phyloP scores from a whole-genome alignment of 2,113 vertebrate genomes.

The Xenopus laevis region DNA sequence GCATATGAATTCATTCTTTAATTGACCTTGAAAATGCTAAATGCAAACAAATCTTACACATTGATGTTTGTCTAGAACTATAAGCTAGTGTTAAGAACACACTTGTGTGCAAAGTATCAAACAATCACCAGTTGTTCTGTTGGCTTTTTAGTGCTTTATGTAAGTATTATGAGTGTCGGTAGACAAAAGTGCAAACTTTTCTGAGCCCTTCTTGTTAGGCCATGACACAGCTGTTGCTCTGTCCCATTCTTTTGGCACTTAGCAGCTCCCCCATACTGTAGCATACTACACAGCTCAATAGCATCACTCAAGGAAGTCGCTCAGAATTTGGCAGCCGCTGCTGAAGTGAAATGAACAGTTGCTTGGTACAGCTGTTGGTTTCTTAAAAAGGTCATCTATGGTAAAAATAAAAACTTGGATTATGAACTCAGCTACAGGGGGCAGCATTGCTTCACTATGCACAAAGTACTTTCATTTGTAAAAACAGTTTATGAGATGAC shows the following conservation, averaged over 20 bases:
- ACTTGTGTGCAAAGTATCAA: conserved; percentile 24
- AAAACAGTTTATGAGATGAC: too few relatives aligned
- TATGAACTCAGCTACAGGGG: too few relatives aligned
- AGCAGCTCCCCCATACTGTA: not conserved
- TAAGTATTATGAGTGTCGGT: conserved; percentile 16
- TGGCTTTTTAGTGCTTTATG: not conserved
- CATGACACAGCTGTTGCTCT: conserved; percentile 47
- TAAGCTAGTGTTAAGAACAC: not conserved
- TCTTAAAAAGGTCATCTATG: conserved; percentile 29
- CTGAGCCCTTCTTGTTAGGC: conserved; percentile 42
- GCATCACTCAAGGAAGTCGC: conserved; percentile 9
- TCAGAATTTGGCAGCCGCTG: conserved; percentile 40
- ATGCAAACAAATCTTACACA: too few relatives aligned
- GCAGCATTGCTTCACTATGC: too few relatives aligned
- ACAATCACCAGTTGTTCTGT: conserved; percentile 28
- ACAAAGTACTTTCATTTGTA: too few relatives aligned
- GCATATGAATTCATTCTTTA: too few relatives aligned
- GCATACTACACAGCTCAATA: not conserved
- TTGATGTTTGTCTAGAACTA: too few relatives aligned
- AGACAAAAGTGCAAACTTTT: conserved; percentile 9
- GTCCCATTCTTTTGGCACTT: not conserved
- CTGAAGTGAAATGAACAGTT: conserved; percentile 42
- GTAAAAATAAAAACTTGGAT: not conserved
- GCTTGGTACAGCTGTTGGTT: conserved; percentile 46
- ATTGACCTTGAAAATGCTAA: too few relatives aligned